Evolutionary conservation across 2,888 invertebrate species (phyloP), one percentile per base, ranked within the genome.

Genomic region (Drosophila mettleri): DNA sequence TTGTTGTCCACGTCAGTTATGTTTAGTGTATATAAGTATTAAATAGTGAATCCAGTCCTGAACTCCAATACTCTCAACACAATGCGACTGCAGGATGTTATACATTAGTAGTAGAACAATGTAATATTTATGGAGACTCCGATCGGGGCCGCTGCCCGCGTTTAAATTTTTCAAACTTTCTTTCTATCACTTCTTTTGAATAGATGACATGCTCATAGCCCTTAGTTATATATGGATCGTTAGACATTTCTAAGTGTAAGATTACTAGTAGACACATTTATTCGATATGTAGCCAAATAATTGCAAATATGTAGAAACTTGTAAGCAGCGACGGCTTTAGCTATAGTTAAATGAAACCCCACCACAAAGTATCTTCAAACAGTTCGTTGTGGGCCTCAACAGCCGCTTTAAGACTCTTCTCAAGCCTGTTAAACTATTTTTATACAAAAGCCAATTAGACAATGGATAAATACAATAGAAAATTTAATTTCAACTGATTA

Each of bases 331-430:
- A 61, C 39, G 45, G 63, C 64, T 45, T 45, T 54, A 63, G 60
- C 61, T 60, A 53, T 31, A 45, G 61, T 58, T 46, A 51, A 41
- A 63, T n/a, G 77, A 59, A 86, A 45, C 69, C 82, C 85, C 88
- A 82, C 82, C 88, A 87, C 61, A 52, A 62, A 68, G 65, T 74
- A 87, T 60, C 65, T 65, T 78, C 41, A 27, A 66, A 68, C 67
- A 54, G 51, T 61, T 59, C 54, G 63, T 65, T 73, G 64, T 78
- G 78, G 73, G 78, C 63, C 61, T 43, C n/a, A 31, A 54, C 34
- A 33, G 61, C 74, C 61, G 59, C 60, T 73, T 62, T 57, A 69
- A 63, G 65, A 78, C 69, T 78, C 46, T 61, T 63, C 49, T 77
- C 63, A 62, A 45, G 48, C 48, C 52, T 63, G 45, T 59, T 78